Evolutionary conservation across 2,888 invertebrate species (phyloP), one percentile per base, ranked within the genome.

Genomic region (Ophraella communa): DNA sequence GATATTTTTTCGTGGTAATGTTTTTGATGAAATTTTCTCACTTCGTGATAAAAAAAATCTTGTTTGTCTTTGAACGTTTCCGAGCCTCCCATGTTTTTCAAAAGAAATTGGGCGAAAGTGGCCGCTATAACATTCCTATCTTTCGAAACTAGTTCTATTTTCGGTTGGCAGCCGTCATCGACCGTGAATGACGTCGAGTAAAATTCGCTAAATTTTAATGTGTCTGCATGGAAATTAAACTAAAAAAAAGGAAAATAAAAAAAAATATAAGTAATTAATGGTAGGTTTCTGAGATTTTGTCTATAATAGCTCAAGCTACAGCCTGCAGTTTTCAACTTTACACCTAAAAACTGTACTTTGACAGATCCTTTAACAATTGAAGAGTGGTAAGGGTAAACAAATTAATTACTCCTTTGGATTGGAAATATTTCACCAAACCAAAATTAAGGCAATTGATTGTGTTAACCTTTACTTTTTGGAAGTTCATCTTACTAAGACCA

Each of bases 81-180:
- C 49, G 95, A 96, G 2, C 96, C 96, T 55, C 96, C 96, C 81
- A 95, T 95, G 84, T 96, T 96, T 83, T 94, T 94, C 27, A 95
- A 84, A 70, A 96, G 87, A 80, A 96, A 94, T 79, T 94, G 91
- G 1, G 95, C 93, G 83, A 95, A 96, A 20, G 95, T 94, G 65
- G 96, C 96, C 3, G 95, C 95, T 71, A 96, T 92, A 54, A 96
- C 91, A 81, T 95, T 95, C 2, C 95, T 87, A 81, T 95, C 94
- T 69, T 91, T 89, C 2, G 94, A 91, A 64, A 90, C 88, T 74
- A 96, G 84, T 81, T 92, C 90, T 68, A 96, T 88, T 75, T 91
- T 89, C 0, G 95, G 92, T 79, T 96, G 96, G 66, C 92, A 92
- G 7, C 96, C 96, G 80, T 96, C 96, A 77, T 96, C 95, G 72